Conservation (phyloP, 2,888 invertebrate species). For the Altica lythri region DNA sequence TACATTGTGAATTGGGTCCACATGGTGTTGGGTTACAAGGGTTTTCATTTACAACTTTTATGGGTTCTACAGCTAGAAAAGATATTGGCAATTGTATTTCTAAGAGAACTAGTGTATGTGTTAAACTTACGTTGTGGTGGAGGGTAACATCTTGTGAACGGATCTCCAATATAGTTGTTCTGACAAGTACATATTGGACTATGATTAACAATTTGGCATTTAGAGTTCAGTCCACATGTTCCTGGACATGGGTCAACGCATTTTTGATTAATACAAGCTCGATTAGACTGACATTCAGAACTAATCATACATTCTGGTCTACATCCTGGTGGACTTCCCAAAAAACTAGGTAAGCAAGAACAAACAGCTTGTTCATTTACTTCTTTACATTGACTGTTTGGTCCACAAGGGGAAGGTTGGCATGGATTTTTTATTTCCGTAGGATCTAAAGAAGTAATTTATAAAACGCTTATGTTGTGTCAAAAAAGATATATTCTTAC, state of each 20-base stretch:
- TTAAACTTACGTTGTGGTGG: constrained; percentile 54
- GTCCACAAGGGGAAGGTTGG: constrained; percentile 72
- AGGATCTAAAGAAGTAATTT: constrained; percentile 20
- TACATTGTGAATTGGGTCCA: constrained; percentile 79
- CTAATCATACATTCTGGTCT: constrained; percentile 75
- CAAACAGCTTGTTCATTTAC: constrained; percentile 73
- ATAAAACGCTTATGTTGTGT: constrained; percentile 1
- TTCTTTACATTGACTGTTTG: constrained; percentile 77
- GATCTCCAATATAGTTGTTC: constrained; percentile 66
- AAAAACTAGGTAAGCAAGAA: constrained; percentile 69
- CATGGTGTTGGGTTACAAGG: constrained; percentile 81
- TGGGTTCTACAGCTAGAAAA: constrained; percentile 40
- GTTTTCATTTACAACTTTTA: constrained; percentile 47
- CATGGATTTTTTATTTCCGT: constrained; percentile 61
- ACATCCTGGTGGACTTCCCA: constrained; percentile 71
- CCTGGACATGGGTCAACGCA: constrained; percentile 74
- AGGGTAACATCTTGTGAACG: constrained; percentile 65
- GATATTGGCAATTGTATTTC: too few species aligned
- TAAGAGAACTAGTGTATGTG: too few species aligned
- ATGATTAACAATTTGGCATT: constrained; percentile 74
- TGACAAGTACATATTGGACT: constrained; percentile 73
- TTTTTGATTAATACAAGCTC: constrained; percentile 71
- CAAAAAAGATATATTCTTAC: constrained; percentile 51
- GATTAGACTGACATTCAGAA: constrained; percentile 70
- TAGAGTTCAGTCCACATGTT: constrained; percentile 73